These are phyloP conservation scores for Penaeus japonicus DNA, from an alignment of 1,140 invertebrate species.

Conservation along the genomic window DNA sequence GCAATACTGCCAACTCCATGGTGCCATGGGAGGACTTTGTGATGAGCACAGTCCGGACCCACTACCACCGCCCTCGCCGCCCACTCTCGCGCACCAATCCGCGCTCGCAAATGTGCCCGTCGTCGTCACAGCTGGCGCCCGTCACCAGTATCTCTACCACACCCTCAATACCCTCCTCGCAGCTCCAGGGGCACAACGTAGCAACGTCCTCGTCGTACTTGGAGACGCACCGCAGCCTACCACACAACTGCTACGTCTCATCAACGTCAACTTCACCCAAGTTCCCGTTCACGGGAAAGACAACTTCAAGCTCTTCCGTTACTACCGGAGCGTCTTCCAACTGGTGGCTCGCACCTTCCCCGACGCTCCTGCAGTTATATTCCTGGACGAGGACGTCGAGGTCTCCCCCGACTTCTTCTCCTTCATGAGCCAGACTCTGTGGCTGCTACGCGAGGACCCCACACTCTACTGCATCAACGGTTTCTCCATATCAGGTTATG, in stretches of 20 bases:
- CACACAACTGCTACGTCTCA: constrained; percentile 27
- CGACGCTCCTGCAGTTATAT: constrained; percentile 64
- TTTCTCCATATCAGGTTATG: constrained; percentile 59
- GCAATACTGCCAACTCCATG: constrained; percentile 31
- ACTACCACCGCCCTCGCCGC: constrained; percentile 18
- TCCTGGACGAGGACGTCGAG: constrained; percentile 75
- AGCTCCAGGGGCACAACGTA: constrained; percentile 25
- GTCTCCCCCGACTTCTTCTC: constrained; percentile 73
- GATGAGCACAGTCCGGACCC: constrained; percentile 36
- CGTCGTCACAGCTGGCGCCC: constrained; percentile 41
- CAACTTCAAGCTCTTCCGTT: constrained; percentile 38
- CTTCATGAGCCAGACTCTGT: constrained; percentile 72
- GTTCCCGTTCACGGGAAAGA: constrained; percentile 8
- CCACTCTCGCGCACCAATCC: constrained; percentile 19
- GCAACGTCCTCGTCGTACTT: constrained; percentile 36
- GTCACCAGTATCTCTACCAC: constrained; percentile 49
- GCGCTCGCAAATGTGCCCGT: constrained; percentile 43
- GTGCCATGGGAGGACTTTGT: constrained; percentile 46
- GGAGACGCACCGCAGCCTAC: constrained; percentile 36
- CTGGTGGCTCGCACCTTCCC: constrained; percentile 29
- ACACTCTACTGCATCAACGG: constrained; percentile 74
- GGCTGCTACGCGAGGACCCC: constrained; percentile 69
- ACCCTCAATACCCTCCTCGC: constrained; percentile 36
- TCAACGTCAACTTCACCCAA: constrained; percentile 36
- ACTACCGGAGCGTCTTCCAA: constrained; percentile 42